Evolutionary conservation across 2,797 vertebrate genomes (phyloP).

Genomic region (Gambusia yucatana): DNA sequence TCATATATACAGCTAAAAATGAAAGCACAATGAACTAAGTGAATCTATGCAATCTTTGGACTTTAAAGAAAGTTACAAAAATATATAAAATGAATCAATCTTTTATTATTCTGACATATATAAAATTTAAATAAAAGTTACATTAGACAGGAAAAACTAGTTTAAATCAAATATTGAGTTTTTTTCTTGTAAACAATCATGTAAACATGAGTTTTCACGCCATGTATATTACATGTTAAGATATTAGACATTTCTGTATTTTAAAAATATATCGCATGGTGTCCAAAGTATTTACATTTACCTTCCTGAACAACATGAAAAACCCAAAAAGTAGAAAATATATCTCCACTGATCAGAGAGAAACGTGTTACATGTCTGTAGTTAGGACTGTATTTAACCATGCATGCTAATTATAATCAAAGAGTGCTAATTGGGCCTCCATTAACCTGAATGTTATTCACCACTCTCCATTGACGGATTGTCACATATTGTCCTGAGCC

Average conservation of each 20-base stretch:
- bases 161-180: not conserved
- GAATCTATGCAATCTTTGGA: not conserved
- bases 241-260: not conserved
- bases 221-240: not conserved
- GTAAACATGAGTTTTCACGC: not conserved
- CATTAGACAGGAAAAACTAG: not conserved
- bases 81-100: not conserved
- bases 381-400: slow-evolving; percentile 12
- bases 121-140: not conserved
- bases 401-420: slow-evolving; percentile 19
- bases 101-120: not conserved
- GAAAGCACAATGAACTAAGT: not conserved
- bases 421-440: slow-evolving; percentile 1
- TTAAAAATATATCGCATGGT: not conserved
- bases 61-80: not conserved
- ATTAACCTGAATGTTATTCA: slow-evolving; percentile 20
- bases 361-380: slow-evolving; percentile 1
- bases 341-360: slow-evolving; percentile 7
- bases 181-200: not conserved
- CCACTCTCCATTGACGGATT: slow-evolving; percentile 19
- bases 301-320: not conserved
- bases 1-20: not conserved
- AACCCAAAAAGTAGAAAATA: slow-evolving; percentile 8
- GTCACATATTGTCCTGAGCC: slow-evolving; percentile 3
- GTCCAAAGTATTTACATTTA: not conserved